phyloP scores from a whole-genome alignment of 1,140 invertebrate genomes.

The Platyura marginata region DNA sequence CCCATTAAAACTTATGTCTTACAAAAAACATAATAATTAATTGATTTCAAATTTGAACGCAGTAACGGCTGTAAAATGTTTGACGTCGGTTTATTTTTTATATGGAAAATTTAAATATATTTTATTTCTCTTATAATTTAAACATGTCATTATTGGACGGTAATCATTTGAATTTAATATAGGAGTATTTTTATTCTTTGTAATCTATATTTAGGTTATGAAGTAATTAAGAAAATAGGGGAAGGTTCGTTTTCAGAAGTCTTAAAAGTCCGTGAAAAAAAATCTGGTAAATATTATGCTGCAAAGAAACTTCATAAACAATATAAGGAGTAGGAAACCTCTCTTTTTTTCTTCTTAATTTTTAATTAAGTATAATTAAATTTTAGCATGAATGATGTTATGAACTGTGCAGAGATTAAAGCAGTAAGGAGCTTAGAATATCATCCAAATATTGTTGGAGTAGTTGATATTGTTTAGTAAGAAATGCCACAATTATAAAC shows the following conservation, averaged over 20 bases:
- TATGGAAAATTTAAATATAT: too few relatives aligned
- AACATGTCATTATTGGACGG: too few relatives aligned
- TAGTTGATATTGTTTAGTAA: slow-evolving; percentile 43
- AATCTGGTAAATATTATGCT: slow-evolving; percentile 32
- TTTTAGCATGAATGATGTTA: slow-evolving; percentile 32
- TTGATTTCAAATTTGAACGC: too few relatives aligned
- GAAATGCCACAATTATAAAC: slow-evolving; percentile 11
- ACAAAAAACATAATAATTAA: too few relatives aligned
- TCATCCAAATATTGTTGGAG: slow-evolving; percentile 39
- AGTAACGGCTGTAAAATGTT: too few relatives aligned
- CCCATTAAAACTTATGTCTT: too few relatives aligned
- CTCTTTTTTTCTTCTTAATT: not conserved
- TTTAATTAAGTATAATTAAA: slow-evolving; percentile 3
- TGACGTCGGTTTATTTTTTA: too few relatives aligned
- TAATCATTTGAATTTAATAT: too few relatives aligned
- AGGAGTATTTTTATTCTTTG: too few relatives aligned
- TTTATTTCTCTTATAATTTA: too few relatives aligned
- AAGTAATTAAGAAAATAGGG: slow-evolving; percentile 38
- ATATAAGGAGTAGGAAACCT: slow-evolving; percentile 31
- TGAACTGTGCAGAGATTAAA: slow-evolving; percentile 37
- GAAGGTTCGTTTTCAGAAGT: slow-evolving; percentile 52
- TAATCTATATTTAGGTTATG: slow-evolving; percentile 29
- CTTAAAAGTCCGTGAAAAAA: slow-evolving; percentile 38
- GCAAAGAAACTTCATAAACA: slow-evolving; percentile 43
- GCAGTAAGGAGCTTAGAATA: slow-evolving; percentile 34